Evolutionary conservation across 2,888 invertebrate species (phyloP).

Genomic region (Melikaiella ostensackeni): DNA sequence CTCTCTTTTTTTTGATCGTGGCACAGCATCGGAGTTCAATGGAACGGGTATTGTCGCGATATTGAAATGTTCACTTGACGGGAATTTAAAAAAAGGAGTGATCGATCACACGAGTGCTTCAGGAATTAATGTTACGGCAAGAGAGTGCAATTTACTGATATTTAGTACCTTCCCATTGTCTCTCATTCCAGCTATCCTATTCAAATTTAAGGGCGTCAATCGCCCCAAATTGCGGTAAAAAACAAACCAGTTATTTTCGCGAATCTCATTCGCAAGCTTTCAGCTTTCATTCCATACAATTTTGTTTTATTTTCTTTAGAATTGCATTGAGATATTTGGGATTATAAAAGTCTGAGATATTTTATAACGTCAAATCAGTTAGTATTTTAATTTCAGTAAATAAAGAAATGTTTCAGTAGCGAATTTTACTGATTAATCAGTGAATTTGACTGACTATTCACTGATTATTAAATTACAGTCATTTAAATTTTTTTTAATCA

Average conservation of each 20-base stretch:
- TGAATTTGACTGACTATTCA: too few species aligned
- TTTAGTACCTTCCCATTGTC: conserved; percentile 23
- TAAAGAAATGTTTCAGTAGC: too few species aligned
- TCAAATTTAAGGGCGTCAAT: conserved; percentile 15
- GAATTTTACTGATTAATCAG: too few species aligned
- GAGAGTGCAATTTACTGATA: conserved; percentile 29
- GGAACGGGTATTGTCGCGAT: conserved; percentile 24
- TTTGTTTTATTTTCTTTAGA: neutral
- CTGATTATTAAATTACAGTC: too few species aligned
- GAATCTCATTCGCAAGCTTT: neutral
- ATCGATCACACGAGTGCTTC: conserved; percentile 19
- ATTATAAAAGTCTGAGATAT: neutral
- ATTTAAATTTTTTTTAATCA: too few species aligned
- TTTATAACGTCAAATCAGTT: neutral
- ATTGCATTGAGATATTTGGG: neutral
- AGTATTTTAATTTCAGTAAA: neutral
- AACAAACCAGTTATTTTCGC: neutral
- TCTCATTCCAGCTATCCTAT: conserved; percentile 11
- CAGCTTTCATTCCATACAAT: neutral
- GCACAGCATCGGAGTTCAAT: neutral
- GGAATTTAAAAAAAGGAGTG: conserved; percentile 21
- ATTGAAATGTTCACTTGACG: conserved; percentile 34
- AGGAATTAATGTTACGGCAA: conserved; percentile 33
- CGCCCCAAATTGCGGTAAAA: neutral
- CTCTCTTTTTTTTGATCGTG: conserved; percentile 18